These are phyloP conservation scores for Meandrina meandrites DNA, from an alignment of 92 coral and sea anemone species.

Conservation along the genomic window DNA sequence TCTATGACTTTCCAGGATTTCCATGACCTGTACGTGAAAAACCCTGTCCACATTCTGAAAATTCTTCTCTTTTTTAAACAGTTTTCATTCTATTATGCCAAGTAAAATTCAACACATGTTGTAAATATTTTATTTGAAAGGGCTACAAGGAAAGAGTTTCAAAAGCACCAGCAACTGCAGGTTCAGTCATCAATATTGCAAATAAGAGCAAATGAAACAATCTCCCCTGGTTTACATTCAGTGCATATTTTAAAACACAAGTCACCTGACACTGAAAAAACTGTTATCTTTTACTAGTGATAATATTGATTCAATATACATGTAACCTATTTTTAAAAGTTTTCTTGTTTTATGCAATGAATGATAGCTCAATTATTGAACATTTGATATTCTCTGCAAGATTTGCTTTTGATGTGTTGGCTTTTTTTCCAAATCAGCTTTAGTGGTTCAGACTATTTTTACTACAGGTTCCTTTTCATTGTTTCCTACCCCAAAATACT, in stretches of 20 bases:
- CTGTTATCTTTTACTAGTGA: background rate
- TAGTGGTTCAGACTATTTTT: background rate
- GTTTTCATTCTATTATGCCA: background rate
- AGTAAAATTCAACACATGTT: background rate
- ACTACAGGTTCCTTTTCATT: background rate
- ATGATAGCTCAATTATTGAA: background rate
- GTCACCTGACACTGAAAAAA: background rate
- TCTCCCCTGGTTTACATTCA: background rate
- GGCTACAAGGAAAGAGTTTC: background rate
- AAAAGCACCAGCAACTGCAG: background rate
- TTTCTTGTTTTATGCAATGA: background rate
- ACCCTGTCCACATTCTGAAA: background rate
- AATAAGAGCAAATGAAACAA: background rate
- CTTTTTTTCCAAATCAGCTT: background rate
- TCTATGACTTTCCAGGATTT: no score
- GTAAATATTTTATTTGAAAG: background rate
- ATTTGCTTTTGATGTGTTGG: background rate
- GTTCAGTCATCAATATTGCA: constrained; percentile 5
- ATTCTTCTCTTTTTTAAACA: background rate
- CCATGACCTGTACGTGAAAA: no score
- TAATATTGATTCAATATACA: no score
- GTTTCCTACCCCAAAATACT: background rate
- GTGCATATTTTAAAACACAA: background rate
- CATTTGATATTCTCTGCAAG: background rate
- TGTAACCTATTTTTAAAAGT: background rate